phyloP scores from a whole-genome alignment of 2,888 invertebrate genomes.

The Ditula angustiorana region DNA sequence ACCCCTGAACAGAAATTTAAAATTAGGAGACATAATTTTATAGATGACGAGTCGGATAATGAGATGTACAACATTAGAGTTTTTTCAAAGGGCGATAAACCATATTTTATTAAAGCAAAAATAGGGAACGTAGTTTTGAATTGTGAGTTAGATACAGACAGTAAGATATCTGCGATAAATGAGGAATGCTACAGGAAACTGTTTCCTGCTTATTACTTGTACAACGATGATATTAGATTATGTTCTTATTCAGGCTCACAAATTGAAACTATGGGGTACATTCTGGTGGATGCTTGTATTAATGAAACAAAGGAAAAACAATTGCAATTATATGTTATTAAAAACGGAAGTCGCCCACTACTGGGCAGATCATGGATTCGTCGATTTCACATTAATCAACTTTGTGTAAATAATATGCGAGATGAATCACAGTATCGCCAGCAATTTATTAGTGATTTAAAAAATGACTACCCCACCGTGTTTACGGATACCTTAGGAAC shows the following conservation, averaged over 20 bases:
- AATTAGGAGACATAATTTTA: not conserved
- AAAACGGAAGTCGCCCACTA: constrained; percentile 14
- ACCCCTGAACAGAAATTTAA: too few species aligned
- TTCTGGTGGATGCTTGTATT: not conserved
- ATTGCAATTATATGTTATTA: constrained; percentile 31
- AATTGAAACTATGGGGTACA: not conserved
- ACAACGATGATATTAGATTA: not conserved
- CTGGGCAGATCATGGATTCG: not conserved
- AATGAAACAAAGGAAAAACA: not conserved
- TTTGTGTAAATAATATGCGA: constrained; percentile 2
- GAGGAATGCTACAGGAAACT: not conserved
- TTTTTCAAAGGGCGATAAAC: not conserved
- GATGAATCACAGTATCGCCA: not conserved
- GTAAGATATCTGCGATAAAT: not conserved
- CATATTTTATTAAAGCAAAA: not conserved
- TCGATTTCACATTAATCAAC: constrained; percentile 11
- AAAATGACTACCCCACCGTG: constrained; percentile 26
- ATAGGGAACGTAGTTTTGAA: not conserved
- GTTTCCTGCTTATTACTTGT: not conserved
- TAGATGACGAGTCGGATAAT: not conserved
- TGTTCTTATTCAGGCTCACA: not conserved
- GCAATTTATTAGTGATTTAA: constrained; percentile 13
- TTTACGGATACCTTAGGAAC: constrained; percentile 38
- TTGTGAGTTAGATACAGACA: not conserved
- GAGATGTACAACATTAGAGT: not conserved